Base-by-base conservation (phyloP, 2,113 vertebrate genomes). In the Melanotaenia duboulayi region DNA sequence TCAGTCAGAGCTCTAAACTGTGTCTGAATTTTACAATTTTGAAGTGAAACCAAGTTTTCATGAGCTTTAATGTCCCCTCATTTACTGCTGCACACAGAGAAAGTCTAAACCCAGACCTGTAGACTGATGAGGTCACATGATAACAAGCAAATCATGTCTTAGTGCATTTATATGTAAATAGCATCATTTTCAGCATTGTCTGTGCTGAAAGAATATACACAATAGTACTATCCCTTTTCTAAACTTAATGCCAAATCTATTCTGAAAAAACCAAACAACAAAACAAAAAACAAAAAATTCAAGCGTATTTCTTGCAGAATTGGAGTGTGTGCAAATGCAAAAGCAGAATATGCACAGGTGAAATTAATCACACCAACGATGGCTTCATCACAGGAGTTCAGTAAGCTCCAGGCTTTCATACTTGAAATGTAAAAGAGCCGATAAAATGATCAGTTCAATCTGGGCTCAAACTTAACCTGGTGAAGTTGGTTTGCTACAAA, bases 191-290 rank as follows among this genome's bases (percentile, higher is more conserved):
- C 28, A 69, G 61, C 66, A 32, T 22, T 12, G 13, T 48, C 55
- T 72, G 17, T 37, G 52, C 78, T 78, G n/a, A 72, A 72, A 46
- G 32, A 83, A 55, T 22, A 72, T 60, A 84, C 80, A 80, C 37
- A 78, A 75, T 22, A 46, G 20, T 78, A 55, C 1, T 28, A 65
- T 92, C 91, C 92, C 91, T 91, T 93, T 92, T 84, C 65, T 62
- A 82, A 82, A 79, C 20, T 25, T 78, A 91, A 90, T 90, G 87
- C 88, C 87, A 70, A 73, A 76, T 32, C 11, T 44, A 20, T 59
- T 20, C 39, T 19, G 9, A 28, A 28, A 28, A 28, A 28, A 28
- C 28, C 3, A 28, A 28, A 28, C 28, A 28, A 28, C 28, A 28
- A 28, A 28, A 35, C 2, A 48, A 11, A 4, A 17, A 65, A 52